Percentiles rank a stretch among this genome's conserved stretches.
Evolutionary conservation across 23 tunicate species (phyloP).

Genomic region (Styela plicata): DNA sequence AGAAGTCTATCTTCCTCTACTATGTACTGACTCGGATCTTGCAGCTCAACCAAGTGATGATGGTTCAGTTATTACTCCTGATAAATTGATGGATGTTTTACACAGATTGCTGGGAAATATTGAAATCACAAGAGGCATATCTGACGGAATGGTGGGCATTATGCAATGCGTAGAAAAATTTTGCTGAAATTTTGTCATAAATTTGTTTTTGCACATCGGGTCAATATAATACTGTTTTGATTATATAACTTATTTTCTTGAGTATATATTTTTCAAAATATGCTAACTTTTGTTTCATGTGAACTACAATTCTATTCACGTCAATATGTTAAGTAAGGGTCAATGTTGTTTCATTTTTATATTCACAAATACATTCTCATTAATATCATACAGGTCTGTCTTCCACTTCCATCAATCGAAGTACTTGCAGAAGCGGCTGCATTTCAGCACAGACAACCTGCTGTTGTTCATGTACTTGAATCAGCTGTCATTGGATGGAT

Average conservation of each 20-base stretch:
- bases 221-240: too few species aligned
- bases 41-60: slow-evolving; percentile 33
- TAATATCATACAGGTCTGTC: slow-evolving; percentile 52
- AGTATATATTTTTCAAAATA: too few species aligned
- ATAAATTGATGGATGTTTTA: slow-evolving; percentile 84
- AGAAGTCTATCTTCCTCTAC: slow-evolving; percentile 72
- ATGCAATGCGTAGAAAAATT: not conserved
- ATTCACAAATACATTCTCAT: too few species aligned
- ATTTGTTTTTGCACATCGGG: too few species aligned
- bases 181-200: too few species aligned
- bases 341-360: too few species aligned
- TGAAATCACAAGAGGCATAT: slow-evolving; percentile 69
- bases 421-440: slow-evolving; percentile 89
- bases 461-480: slow-evolving; percentile 84
- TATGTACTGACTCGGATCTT: slow-evolving; percentile 77
- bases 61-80: slow-evolving; percentile 49
- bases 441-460: slow-evolving; percentile 72
- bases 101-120: slow-evolving; percentile 72
- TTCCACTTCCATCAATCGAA: slow-evolving; percentile 83
- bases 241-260: too few species aligned
- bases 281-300: too few species aligned
- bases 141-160: slow-evolving; percentile 54
- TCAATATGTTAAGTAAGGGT: too few species aligned
- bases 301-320: too few species aligned
- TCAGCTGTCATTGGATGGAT: slow-evolving; percentile 94